Conservation (phyloP, 2,888 invertebrate genomes). For the Sesamia inferens region DNA sequence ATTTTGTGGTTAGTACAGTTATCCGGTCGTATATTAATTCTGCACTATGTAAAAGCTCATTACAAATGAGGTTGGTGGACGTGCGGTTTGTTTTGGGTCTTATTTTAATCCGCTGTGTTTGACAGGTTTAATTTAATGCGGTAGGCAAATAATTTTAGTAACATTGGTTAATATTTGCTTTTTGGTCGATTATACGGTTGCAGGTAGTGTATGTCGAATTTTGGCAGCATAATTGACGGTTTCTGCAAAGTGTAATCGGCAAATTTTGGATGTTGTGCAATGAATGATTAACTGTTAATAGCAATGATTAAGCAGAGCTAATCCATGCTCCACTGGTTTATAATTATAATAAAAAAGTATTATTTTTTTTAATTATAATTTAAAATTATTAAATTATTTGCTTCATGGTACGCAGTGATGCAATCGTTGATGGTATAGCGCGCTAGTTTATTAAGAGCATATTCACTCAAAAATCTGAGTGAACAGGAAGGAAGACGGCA, state of each 20-base stretch:
- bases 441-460: too few relatives aligned
- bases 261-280: conserved; percentile 1
- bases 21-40: conserved; percentile 70
- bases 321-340: conserved; percentile 1
- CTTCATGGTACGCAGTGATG: too few relatives aligned
- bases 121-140: conserved; percentile 72
- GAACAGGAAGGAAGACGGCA: too few relatives aligned
- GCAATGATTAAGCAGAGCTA: background rate
- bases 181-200: conserved; percentile 13
- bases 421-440: too few relatives aligned
- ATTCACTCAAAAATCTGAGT: too few relatives aligned
- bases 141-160: conserved; percentile 59
- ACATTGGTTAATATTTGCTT: conserved; percentile 27
- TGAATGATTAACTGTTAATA: background rate
- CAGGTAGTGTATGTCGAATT: conserved; percentile 11
- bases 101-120: conserved; percentile 73
- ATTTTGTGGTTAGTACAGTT: conserved; percentile 69
- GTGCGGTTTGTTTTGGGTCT: conserved; percentile 71
- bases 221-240: conserved; percentile 15
- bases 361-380: too few relatives aligned
- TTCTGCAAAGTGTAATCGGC: conserved; percentile 3
- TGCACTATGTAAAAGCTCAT: conserved; percentile 73
- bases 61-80: conserved; percentile 74
- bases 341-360: too few relatives aligned
- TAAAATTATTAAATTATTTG: too few relatives aligned